Base-by-base conservation (phyloP, 2,888 invertebrate genomes). In the Stramonita haemastoma region DNA sequence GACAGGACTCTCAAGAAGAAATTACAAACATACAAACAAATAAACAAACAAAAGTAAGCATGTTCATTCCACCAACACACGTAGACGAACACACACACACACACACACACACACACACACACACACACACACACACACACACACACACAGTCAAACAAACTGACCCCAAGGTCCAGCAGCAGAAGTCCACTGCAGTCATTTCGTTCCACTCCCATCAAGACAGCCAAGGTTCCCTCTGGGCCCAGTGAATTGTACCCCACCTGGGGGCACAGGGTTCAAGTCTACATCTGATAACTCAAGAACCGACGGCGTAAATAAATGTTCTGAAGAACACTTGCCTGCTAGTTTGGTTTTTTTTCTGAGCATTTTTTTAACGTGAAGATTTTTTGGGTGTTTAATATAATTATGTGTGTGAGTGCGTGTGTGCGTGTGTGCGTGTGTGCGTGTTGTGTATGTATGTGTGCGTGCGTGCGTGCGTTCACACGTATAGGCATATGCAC, bases 161-260 rank as follows among this genome's bases (percentile, higher is more conserved):
- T 91, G 91, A 94, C 94, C 88, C 92, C 93, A 81, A 94, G 91
- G 89, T 94, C 93, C 15, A 95, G 81, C 86, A 91, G 70, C 66
- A 92, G 90, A 26, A 94, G 70, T 26, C 88, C 89, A n/a, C 91
- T 92, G 46, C 92, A 91, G 36, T 93, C 93, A 89, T 94, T 94
- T 73, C 91, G 92, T 66, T 93, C 92, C 15, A 93, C 88, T 5
- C 93, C 94, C 17, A 92, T 90, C 17, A 94, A 89, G 17, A 95
- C 86, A 22, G 92, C 91, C 70, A 92, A 73, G 26, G 77, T 34
- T 11, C 87, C 87, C 17, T 87, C 87, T 22, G 90, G 84, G 5
- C 84, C 77, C 84, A 90, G 73, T 17, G 84, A 90, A 60, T 90
- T 90, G 87, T 87, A 90, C 26, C 87, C 87, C 73, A 90, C 29